Percentiles rank a stretch among this genome's conserved stretches.
These are phyloP conservation scores for Halocaridina rubra DNA, from an alignment of 2,888 invertebrate species.

Conservation along the genomic window DNA sequence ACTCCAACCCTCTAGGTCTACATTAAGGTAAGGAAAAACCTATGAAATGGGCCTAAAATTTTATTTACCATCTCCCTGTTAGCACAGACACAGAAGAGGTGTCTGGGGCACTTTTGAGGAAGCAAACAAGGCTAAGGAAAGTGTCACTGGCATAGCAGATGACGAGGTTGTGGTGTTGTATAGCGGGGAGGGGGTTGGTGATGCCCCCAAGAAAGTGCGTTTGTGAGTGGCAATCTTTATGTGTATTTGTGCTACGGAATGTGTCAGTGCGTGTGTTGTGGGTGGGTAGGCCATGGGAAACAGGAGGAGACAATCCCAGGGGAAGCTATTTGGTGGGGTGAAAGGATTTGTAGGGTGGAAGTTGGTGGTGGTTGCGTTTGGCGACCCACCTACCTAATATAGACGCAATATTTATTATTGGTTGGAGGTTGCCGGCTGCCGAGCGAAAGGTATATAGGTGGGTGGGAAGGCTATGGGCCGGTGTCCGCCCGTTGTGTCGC, in stretches of 20 bases:
- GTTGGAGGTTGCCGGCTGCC: constrained; percentile 23
- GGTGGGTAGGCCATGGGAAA: not conserved
- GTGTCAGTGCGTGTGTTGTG: not conserved
- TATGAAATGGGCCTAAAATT: no score
- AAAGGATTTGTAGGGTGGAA: not conserved
- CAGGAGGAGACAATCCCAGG: not conserved
- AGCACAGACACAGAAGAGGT: no score
- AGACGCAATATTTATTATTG: constrained; percentile 33
- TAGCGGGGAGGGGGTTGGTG: no score
- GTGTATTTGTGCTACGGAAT: not conserved
- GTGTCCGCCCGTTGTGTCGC: not conserved
- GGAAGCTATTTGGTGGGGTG: not conserved
- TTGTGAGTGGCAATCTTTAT: not conserved
- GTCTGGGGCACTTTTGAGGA: no score
- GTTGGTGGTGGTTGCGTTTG: not conserved
- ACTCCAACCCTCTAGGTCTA: no score
- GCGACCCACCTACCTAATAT: constrained; percentile 39
- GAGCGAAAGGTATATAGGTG: constrained; percentile 34
- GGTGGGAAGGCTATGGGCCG: not conserved
- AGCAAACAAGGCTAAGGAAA: no score
- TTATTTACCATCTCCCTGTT: no score
- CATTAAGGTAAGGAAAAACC: no score
- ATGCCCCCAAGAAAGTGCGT: not conserved
- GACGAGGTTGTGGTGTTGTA: no score
- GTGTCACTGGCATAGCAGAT: no score